These are phyloP conservation scores for Muscicapa adusta DNA, from an alignment of 2,113 vertebrate genomes.

Conservation along the genomic window DNA sequence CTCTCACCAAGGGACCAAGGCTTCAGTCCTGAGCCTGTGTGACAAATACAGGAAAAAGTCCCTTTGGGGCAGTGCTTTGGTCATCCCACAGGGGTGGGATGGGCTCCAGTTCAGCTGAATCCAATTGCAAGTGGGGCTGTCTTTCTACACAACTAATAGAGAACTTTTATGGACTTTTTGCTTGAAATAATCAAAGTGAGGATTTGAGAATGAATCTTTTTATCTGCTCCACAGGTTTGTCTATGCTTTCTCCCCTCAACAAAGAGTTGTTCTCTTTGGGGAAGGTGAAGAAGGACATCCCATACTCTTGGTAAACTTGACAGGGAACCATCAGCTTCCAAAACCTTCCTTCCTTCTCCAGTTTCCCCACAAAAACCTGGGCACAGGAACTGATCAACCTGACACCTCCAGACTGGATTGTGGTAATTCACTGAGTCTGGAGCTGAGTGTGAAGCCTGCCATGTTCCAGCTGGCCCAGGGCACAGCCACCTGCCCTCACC, in stretches of 20 bases:
- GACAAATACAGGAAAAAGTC: background rate
- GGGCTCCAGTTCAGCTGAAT: background rate
- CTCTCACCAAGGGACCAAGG: background rate
- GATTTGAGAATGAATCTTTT: background rate
- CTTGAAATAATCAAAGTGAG: background rate
- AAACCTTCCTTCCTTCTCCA: background rate
- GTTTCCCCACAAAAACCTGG: background rate
- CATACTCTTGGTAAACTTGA: background rate
- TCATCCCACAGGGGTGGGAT: background rate
- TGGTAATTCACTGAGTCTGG: background rate
- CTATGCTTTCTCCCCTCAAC: background rate
- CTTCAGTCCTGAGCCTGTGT: background rate
- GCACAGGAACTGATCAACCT: background rate
- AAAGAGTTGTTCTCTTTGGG: background rate
- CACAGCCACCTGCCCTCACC: background rate
- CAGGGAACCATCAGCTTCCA: background rate
- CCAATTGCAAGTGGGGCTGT: accelerated
- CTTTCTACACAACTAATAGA: background rate
- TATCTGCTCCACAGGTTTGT: background rate
- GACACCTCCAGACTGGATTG: background rate
- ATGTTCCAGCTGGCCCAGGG: background rate
- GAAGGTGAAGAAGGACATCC: background rate
- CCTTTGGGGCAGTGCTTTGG: background rate
- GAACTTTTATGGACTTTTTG: background rate
- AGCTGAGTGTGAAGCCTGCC: background rate